Evolutionary conservation across 2,888 invertebrate genomes (phyloP), one percentile per base, ranked within the genome.

Genomic region (Drosophila yooni): DNA sequence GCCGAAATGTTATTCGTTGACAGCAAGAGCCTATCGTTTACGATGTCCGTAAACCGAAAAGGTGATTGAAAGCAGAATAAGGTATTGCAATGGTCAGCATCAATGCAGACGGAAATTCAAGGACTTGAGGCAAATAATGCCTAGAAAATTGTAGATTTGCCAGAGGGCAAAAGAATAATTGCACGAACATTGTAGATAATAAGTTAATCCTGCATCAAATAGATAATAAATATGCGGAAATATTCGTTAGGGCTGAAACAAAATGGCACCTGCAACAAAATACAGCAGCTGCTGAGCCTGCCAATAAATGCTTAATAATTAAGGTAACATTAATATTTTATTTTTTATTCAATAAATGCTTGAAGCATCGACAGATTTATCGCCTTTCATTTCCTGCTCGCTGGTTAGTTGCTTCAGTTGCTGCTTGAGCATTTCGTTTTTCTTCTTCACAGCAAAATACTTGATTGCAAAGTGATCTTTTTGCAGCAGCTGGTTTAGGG

Each of bases 371-470:
- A 4, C 13, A 27, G 36, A 27, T 11, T 8, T n/a, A n/a, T n/a
- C 7, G 18, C 18, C 13, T 3, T 13, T 54, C 7, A 27, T 27
- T 18, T 54, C 36, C 27, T 54, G 13, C 13, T 7, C 11, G 36
- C 36, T 38, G 7, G 13, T 36, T 27, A 54, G 13, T 27, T 54
- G 36, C 27, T 38, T 27, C n/a, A 54, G 5, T n/a, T 38, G 25
- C 7, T 36, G 36, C 36, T 27, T 54, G 13, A 54, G 54, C 27
- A 38, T 27, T n/a, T n/a, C 27, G 27, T 54, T 54, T 38, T 27
- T 36, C 36, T 18, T n/a, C 13, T 38, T 36, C 54, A 38, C 27
- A 2, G 7, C 6, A 38, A 36, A 38, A n/a, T 27, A 54, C 2
- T 38, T n/a, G 18, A 13, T n/a, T 36, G 36, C 18, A 38, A 54